Evolutionary conservation across 2,888 invertebrate species (phyloP), one percentile per base, ranked within the genome.

Genomic region (Apamea epomidion): DNA sequence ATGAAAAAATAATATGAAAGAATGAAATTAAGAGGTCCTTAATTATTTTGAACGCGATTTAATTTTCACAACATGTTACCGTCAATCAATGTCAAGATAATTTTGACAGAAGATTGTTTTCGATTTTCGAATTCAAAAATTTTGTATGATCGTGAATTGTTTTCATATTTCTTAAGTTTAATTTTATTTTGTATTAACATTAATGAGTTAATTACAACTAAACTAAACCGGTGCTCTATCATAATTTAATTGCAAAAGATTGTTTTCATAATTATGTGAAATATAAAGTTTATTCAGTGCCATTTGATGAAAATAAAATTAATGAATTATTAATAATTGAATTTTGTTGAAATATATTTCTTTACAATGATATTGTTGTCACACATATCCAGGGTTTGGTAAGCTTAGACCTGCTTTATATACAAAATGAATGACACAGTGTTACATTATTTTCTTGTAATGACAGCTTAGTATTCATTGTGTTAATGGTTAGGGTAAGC

Each of bases 1-100:
- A 62, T 74, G 21, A 48, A 74, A 48, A 74, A 25, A 58, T n/a
- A 1, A 70, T 51, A 18, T 32, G 25, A n/a, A 45, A 48, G 1
- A 42, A 65, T 32, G 3, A 54, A 64, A 54, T 37, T 67, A 21
- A 45, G 51, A 65, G 10, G 6, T 69, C 21, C 29, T 1, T 69
- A 73, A 2, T 70, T 72, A 79, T 73, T 74, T 58, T 82, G 89
- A 90, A 89, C 89, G 89, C 85, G 79, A 67, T 77, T 67, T n/a
- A 51, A 58, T 69, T 73, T 84, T 81, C 37, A 7, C 6, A 25
- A 60, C 62, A 64, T 78, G 69, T 51, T n/a, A 72, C 65, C 88
- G 78, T 75, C 85, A 78, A 48, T 58, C 60, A 62, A 74, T 86
- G 86, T 86, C 86, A 88, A 74, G 82, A 67, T 65, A 42, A 37